These are phyloP conservation scores for Beris morrisii DNA, from an alignment of 2,888 invertebrate species.

Conservation along the genomic window DNA sequence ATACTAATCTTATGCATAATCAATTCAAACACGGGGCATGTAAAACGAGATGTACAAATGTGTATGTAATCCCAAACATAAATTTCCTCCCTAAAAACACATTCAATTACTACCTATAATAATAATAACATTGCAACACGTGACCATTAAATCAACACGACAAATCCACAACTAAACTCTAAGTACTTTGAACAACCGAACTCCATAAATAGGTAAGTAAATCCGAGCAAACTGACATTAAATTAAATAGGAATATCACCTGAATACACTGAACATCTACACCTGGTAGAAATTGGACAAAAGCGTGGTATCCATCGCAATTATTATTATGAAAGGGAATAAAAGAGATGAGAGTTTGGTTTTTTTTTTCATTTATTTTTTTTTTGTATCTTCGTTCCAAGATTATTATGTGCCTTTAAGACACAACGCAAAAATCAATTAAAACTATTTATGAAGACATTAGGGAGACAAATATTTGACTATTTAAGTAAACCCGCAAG, in stretches of 20 bases:
- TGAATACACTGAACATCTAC: slow-evolving; percentile 5
- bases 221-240: slow-evolving; percentile 20
- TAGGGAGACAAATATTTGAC: slow-evolving; percentile 37
- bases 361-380: too few species aligned
- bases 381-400: too few species aligned
- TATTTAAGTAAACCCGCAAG: slow-evolving; percentile 33
- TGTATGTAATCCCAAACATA: too few species aligned
- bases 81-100: background rate
- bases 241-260: slow-evolving; percentile 10
- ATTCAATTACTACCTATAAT: slow-evolving; percentile 25
- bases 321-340: too few species aligned
- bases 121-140: slow-evolving; percentile 24
- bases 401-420: background rate
- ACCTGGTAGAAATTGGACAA: slow-evolving; percentile 3
- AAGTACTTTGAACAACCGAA: too few species aligned
- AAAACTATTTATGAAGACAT: slow-evolving; percentile 38
- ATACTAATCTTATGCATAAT: too few species aligned
- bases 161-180: too few species aligned
- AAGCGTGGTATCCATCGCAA: too few species aligned
- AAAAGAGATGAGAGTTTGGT: too few species aligned
- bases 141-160: slow-evolving; percentile 17
- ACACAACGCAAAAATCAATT: slow-evolving; percentile 36
- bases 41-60: too few species aligned
- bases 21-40: too few species aligned
- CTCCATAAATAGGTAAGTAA: slow-evolving; percentile 18